Conservation (phyloP, 2,888 invertebrate species). For the Agriopis leucophaearia region DNA sequence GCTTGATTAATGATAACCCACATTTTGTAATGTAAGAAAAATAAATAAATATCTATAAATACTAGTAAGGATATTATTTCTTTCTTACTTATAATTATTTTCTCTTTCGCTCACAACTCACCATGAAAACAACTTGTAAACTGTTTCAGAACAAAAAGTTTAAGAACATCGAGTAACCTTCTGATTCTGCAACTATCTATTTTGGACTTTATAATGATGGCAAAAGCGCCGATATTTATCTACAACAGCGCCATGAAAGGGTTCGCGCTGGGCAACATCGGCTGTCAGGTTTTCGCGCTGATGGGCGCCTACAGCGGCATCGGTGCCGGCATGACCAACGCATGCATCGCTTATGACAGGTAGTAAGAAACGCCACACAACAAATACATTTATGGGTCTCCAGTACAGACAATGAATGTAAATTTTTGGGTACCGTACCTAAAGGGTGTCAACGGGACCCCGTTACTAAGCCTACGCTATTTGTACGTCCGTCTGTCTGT, state of each 20-base stretch:
- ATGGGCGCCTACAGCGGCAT: constrained; percentile 93
- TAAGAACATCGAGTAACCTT: constrained; percentile 93
- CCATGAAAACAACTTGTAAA: background rate
- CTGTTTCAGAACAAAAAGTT: constrained; percentile 88
- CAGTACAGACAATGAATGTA: too few species aligned
- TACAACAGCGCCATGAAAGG: constrained; percentile 94
- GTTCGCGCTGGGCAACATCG: constrained; percentile 90
- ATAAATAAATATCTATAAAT: too few species aligned
- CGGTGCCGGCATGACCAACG: constrained; percentile 92
- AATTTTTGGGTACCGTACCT: too few species aligned
- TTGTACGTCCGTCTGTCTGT: too few species aligned
- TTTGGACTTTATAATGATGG: constrained; percentile 95
- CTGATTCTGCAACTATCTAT: constrained; percentile 94
- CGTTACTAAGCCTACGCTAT: too few species aligned
- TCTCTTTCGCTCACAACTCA: background rate
- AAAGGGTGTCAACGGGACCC: too few species aligned
- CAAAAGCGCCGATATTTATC: constrained; percentile 94
- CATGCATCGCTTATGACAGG: constrained; percentile 95
- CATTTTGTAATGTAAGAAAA: too few species aligned
- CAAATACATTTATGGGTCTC: background rate
- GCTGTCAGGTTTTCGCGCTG: constrained; percentile 92
- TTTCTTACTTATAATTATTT: too few species aligned
- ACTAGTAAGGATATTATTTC: too few species aligned
- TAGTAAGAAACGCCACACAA: constrained; percentile 44
- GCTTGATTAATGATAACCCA: too few species aligned